phyloP scores from a whole-genome alignment of 2,888 invertebrate genomes.

The Bedellia somnulentella region DNA sequence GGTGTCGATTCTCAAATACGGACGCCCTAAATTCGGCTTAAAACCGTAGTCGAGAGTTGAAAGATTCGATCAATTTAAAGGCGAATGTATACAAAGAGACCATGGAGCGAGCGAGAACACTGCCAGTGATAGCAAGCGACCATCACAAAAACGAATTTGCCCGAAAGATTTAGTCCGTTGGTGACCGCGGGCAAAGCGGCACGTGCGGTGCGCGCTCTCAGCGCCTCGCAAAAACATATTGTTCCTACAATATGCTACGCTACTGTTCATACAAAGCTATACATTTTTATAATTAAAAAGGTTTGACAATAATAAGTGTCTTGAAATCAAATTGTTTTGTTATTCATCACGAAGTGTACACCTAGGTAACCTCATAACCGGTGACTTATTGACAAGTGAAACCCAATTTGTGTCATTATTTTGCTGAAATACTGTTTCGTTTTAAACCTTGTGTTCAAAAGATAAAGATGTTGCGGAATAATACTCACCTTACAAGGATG shows the following conservation, averaged over 20 bases:
- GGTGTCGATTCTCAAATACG: slow-evolving; percentile 5
- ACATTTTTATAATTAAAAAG: too few species aligned
- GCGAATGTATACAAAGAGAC: too few species aligned
- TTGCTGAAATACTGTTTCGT: too few species aligned
- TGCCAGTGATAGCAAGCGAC: too few species aligned
- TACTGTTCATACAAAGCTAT: too few species aligned
- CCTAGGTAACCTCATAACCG: slow-evolving; percentile 14
- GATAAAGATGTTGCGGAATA: slow-evolving; percentile 40
- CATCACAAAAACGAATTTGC: background rate
- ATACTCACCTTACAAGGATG: too few species aligned
- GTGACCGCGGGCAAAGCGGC: slow-evolving; percentile 57
- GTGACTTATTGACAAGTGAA: slow-evolving; percentile 54
- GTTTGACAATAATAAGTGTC: too few species aligned
- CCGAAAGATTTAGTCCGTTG: slow-evolving; percentile 31
- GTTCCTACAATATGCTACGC: slow-evolving; percentile 40
- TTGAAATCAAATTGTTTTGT: too few species aligned
- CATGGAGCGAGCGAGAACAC: slow-evolving; percentile 2
- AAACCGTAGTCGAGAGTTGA: too few species aligned
- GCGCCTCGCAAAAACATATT: slow-evolving; percentile 52
- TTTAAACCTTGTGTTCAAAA: slow-evolving; percentile 30
- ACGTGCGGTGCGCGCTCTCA: slow-evolving; percentile 34
- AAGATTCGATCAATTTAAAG: too few species aligned
- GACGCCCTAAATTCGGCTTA: too few species aligned
- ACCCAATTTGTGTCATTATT: slow-evolving; percentile 34
- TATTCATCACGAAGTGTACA: too few species aligned